phyloP scores from a whole-genome alignment of 23 tunicate species.

The Corella eumyota region DNA sequence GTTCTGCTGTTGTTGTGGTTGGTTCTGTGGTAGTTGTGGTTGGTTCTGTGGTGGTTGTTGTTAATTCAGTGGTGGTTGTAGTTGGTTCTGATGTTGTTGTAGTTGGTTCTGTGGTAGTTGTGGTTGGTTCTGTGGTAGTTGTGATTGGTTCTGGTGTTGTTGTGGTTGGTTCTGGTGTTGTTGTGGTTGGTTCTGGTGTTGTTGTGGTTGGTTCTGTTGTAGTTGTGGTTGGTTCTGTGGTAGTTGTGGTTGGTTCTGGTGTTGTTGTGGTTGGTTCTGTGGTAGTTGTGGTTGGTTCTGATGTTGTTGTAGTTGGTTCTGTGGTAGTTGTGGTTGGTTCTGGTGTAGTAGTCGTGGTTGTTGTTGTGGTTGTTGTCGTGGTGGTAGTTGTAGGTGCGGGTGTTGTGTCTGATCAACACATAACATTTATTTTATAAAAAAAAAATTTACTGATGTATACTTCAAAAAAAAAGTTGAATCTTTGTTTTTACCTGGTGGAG shows the following conservation, averaged over 20 bases:
- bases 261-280: constrained; percentile 1
- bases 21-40: neutral
- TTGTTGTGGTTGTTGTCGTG: neutral
- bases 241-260: neutral
- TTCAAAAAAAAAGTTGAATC: too few species aligned
- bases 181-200: neutral
- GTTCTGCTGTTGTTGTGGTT: neutral
- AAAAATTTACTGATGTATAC: too few species aligned
- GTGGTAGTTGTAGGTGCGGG: neutral
- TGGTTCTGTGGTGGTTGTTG: neutral
- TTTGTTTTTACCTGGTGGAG: too few species aligned
- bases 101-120: neutral
- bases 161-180: neutral
- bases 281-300: neutral
- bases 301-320: neutral
- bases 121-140: neutral
- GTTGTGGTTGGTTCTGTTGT: neutral
- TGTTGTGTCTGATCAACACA: constrained; percentile 1
- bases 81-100: neutral
- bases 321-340: neutral
- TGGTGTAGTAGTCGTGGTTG: neutral
- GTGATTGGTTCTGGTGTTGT: neutral
- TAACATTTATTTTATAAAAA: too few species aligned
- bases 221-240: neutral
- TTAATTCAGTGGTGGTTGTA: neutral